These are phyloP conservation scores for Ashinkailepas kermadecensis DNA, from an alignment of 2,888 invertebrate genomes.

Conservation along the genomic window DNA sequence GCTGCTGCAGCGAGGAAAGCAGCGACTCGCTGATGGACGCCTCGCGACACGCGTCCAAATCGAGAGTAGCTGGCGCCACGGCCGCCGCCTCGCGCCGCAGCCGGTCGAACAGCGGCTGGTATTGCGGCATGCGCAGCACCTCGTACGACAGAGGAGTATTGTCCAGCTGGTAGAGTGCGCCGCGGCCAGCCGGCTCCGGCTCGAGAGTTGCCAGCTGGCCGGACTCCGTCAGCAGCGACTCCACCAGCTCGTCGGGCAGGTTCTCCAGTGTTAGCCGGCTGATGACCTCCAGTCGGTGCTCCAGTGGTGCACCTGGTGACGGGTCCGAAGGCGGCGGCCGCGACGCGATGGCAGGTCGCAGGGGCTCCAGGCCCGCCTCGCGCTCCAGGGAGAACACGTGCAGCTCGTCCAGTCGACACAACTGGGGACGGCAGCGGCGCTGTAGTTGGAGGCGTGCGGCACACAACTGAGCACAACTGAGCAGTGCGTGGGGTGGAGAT, in stretches of 20 bases:
- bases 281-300: slow-evolving; percentile 5
- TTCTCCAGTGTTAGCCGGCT: neutral
- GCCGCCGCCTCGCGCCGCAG: slow-evolving; percentile 5
- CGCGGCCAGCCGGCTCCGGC: slow-evolving; percentile 5
- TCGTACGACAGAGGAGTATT: slow-evolving; percentile 6
- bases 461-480: too few species aligned
- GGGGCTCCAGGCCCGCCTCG: slow-evolving; percentile 5
- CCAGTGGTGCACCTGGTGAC: neutral
- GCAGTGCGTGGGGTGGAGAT: too few species aligned
- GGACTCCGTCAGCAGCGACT: neutral
- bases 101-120: slow-evolving; percentile 16
- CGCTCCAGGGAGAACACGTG: slow-evolving; percentile 18
- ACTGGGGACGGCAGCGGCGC: neutral
- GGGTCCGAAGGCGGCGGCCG: neutral
- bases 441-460: too few species aligned
- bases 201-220: neutral
- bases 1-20: neutral
- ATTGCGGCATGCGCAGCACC: slow-evolving; percentile 17
- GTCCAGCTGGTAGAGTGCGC: slow-evolving; percentile 11
- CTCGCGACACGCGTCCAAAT: neutral
- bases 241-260: slow-evolving; percentile 1
- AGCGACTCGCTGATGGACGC: neutral
- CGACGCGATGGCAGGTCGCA: neutral
- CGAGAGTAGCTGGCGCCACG: neutral
- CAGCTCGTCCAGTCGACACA: neutral